phyloP scores from a whole-genome alignment of 1,140 invertebrate species.

The Rhagoletis zephyria region DNA sequence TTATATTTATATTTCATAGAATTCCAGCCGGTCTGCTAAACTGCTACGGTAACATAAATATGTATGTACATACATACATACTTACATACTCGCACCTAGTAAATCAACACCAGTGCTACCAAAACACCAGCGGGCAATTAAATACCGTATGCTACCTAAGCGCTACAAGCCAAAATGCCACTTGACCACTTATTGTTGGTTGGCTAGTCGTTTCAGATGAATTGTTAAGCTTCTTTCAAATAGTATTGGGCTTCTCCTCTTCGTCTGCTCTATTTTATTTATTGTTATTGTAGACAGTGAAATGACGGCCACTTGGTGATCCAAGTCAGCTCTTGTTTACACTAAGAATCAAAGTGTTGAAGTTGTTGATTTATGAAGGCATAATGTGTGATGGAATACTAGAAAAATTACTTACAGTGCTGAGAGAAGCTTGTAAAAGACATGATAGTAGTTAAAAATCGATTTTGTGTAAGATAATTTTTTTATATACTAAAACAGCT shows the following conservation, averaged over 20 bases:
- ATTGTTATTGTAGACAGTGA: background rate
- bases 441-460: too few species aligned
- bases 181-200: constrained; percentile 11
- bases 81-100: too few species aligned
- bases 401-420: background rate
- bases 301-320: background rate
- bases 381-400: too few species aligned
- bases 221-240: background rate
- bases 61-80: too few species aligned
- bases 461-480: too few species aligned
- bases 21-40: too few species aligned
- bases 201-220: background rate
- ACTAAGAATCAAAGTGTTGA: background rate
- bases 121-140: background rate
- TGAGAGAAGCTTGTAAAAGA: background rate
- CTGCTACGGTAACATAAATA: too few species aligned
- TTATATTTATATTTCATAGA: too few species aligned
- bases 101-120: background rate
- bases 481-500: too few species aligned
- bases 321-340: too few species aligned
- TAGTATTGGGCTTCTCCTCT: background rate
- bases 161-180: background rate
- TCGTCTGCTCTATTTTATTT: background rate
- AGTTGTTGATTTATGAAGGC: background rate
- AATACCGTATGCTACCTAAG: background rate